Percentiles rank a stretch among this genome's conserved stretches.
Conservation (phyloP, 2,888 invertebrate genomes). For the Stenodema calcarata region DNA sequence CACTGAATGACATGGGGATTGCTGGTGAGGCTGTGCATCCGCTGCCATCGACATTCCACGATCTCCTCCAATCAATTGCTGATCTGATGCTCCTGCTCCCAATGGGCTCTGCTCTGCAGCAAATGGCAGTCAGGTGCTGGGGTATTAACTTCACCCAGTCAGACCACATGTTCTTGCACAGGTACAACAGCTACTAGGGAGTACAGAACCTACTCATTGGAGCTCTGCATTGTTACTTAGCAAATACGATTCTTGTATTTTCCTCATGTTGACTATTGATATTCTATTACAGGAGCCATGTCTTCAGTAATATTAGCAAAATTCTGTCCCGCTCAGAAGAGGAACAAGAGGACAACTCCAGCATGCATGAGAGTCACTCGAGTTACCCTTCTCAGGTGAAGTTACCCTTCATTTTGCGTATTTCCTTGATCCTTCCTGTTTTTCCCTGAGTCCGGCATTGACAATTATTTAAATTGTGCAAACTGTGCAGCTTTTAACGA, state of each 20-base stretch:
- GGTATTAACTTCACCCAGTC: conserved; percentile 86
- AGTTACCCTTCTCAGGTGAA: conserved; percentile 62
- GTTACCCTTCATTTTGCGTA: neutral
- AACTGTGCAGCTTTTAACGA: conserved; percentile 7
- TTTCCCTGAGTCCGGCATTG: too few species aligned
- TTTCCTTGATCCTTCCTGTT: neutral
- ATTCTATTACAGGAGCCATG: conserved; percentile 72
- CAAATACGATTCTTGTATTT: neutral
- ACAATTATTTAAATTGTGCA: too few species aligned
- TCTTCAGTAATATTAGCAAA: conserved; percentile 95
- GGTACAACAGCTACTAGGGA: conserved; percentile 54
- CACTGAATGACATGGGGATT: conserved; percentile 78
- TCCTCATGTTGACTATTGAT: neutral
- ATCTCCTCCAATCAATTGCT: conserved; percentile 87
- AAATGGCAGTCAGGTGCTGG: conserved; percentile 94
- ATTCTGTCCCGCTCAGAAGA: conserved; percentile 93
- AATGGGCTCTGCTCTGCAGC: conserved; percentile 83
- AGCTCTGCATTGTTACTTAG: neutral
- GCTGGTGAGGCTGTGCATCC: conserved; percentile 66
- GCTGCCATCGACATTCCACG: conserved; percentile 77
- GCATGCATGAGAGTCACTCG: conserved; percentile 68
- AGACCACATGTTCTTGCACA: conserved; percentile 90
- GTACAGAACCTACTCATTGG: neutral
- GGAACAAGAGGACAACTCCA: conserved; percentile 68
- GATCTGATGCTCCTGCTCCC: conserved; percentile 89